Percentiles rank a stretch among this genome's conserved stretches.
phyloP scores from a whole-genome alignment of 2,113 vertebrate genomes.

The Thalassoma bifasciatum region DNA sequence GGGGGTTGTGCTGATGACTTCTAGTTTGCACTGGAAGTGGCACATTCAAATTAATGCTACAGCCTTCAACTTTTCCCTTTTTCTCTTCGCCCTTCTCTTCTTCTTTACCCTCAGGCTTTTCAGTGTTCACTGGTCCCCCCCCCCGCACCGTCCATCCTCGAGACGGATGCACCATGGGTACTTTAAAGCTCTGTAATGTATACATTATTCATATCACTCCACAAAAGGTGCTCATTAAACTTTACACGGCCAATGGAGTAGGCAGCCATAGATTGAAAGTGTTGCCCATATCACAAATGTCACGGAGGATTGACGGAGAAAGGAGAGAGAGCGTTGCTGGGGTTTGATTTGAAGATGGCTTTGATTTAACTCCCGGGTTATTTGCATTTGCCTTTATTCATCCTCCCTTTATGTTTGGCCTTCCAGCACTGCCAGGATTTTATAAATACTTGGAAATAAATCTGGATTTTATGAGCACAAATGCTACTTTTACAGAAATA shows the following conservation, averaged over 20 bases:
- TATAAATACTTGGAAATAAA: background rate
- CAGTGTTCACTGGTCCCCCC: slow-evolving; percentile 75
- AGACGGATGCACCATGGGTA: slow-evolving; percentile 78
- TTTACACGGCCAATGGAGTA: slow-evolving; percentile 79
- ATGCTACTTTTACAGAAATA: slow-evolving; percentile 18
- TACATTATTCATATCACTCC: slow-evolving; percentile 86
- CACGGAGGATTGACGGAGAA: slow-evolving; percentile 74
- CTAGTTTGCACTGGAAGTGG: slow-evolving; percentile 72
- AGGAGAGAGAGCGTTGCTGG: slow-evolving; percentile 46
- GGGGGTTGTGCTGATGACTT: slow-evolving; percentile 54
- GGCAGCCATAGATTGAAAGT: slow-evolving; percentile 79
- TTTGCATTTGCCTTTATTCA: slow-evolving; percentile 61
- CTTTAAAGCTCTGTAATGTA: slow-evolving; percentile 82
- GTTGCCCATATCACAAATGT: slow-evolving; percentile 80
- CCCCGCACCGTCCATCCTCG: slow-evolving; percentile 69
- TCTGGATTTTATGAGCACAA: background rate
- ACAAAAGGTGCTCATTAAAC: slow-evolving; percentile 87
- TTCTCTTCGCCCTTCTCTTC: slow-evolving; percentile 33
- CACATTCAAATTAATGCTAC: slow-evolving; percentile 74
- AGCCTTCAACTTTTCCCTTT: slow-evolving; percentile 73
- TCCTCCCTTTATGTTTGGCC: slow-evolving; percentile 19
- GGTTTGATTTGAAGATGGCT: slow-evolving; percentile 76
- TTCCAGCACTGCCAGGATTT: slow-evolving; percentile 2
- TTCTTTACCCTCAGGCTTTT: slow-evolving; percentile 69
- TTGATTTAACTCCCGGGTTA: slow-evolving; percentile 78